Base-by-base conservation (phyloP, 2,888 invertebrate species). In the Linnaemya vulpina region DNA sequence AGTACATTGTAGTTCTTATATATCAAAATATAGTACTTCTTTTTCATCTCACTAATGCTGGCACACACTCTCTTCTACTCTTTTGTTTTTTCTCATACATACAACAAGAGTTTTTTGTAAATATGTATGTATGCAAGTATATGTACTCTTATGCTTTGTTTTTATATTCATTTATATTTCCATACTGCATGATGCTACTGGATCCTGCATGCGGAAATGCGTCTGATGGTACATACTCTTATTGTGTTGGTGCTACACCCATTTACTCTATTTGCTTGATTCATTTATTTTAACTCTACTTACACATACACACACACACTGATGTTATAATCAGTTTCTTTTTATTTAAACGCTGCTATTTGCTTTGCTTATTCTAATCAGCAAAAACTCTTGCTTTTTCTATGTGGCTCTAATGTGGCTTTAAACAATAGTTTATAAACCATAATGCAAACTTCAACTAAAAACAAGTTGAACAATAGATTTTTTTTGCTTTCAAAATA, bases 161-260 rank as follows among this genome's bases (percentile, higher is more conserved):
- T 74, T 53, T 58, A 40, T 38, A 53, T 20, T 55, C 75, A 63
- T 75, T 75, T 81, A 63, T 65, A 38, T 68, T 53, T 68, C 4
- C 35, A 46, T 70, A 71, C 71, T 63, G 58, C 71, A 76, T 55
- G 46, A 53, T 63, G 62, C 22, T 77, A 38, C 35, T 60, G 67
- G 67, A n/a, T 77, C 30, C 55, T 71, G 58, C 15, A 65, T 83
- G 76, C 82, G 82, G 82, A 83, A 83, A 83, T 83, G 82, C 76
- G 77, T 83, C 82, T 73, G 76, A 58, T 83, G 65, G 10, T 83
- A 65, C 35, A 71, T 58, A 65, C 76, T n/a, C 67, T 74, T 80
- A 65, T 78, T 35, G 63, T 73, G 65, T 17, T 65, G 38, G 63
- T 73, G 71, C 15, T 63, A 73, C 51, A 77, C 58, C 68, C 22